Percentiles rank a stretch among this genome's conserved stretches.
phyloP scores from a whole-genome alignment of 2,113 vertebrate species.

The Lasiurus borealis region DNA sequence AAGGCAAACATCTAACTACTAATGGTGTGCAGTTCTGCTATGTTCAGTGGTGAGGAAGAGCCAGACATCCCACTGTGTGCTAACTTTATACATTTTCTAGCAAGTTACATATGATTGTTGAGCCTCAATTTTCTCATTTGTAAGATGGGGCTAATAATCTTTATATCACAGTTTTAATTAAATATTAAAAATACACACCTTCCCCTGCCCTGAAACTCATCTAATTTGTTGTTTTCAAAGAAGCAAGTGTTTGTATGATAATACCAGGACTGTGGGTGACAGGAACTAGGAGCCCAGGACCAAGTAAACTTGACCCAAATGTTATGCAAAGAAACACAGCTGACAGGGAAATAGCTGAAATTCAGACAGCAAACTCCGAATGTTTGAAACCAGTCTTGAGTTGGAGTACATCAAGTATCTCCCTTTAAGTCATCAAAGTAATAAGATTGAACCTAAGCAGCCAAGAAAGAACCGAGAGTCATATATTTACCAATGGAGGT shows the following conservation, averaged over 20 bases:
- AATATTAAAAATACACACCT: neutral
- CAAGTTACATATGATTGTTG: conserved; percentile 13
- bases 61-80: neutral
- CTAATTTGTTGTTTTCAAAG: neutral
- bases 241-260: neutral
- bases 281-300: neutral
- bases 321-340: neutral
- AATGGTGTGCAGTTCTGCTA: neutral
- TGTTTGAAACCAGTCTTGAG: conserved; percentile 32
- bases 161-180: neutral
- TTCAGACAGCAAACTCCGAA: neutral
- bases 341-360: neutral
- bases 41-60: neutral
- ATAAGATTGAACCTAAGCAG: neutral
- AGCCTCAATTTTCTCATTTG: neutral
- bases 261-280: neutral
- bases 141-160: neutral
- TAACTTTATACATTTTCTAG: neutral
- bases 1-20: conserved; percentile 26
- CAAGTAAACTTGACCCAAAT: neutral
- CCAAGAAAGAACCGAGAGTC: neutral
- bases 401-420: neutral
- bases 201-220: neutral
- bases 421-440: conserved; percentile 20
- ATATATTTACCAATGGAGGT: neutral